Evolutionary conservation across 2,113 vertebrate species (phyloP).

Genomic region (Colius striatus): DNA sequence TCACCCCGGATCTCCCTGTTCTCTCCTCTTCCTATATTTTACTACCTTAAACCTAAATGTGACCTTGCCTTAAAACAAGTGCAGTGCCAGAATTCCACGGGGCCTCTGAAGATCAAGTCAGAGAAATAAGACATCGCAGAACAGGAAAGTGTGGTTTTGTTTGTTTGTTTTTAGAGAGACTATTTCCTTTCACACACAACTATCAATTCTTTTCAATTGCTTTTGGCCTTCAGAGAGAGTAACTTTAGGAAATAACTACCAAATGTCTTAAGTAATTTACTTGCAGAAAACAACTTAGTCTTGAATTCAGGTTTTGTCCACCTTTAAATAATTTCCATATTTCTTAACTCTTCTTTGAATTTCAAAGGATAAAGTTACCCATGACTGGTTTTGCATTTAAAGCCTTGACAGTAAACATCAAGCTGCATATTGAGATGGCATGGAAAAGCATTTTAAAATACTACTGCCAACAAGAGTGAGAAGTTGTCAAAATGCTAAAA

Average conservation of each 20-base stretch:
- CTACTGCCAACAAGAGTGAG: neutral
- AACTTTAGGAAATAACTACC: constrained; percentile 41
- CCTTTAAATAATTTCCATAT: neutral
- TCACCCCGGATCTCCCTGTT: neutral
- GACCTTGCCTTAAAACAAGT: neutral
- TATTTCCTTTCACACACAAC: neutral
- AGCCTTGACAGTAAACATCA: neutral
- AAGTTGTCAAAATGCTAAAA: neutral
- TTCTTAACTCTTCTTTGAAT: neutral
- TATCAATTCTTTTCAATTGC: constrained; percentile 15
- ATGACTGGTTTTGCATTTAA: neutral
- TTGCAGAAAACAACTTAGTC: neutral
- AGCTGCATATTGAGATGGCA: neutral
- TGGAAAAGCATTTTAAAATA: neutral
- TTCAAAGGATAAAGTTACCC: neutral
- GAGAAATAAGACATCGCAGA: constrained; percentile 2
- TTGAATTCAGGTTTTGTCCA: neutral
- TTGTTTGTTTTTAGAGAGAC: constrained; percentile 34
- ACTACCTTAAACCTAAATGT: neutral
- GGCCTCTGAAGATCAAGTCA: neutral
- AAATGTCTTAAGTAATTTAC: neutral
- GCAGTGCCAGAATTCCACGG: neutral
- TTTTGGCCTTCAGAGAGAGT: constrained; percentile 1
- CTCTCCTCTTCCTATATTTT: neutral
- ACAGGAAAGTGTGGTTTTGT: constrained; percentile 39